Evolutionary conservation across 2,113 vertebrate species (phyloP).

Genomic region (Plectropomus leopardus): DNA sequence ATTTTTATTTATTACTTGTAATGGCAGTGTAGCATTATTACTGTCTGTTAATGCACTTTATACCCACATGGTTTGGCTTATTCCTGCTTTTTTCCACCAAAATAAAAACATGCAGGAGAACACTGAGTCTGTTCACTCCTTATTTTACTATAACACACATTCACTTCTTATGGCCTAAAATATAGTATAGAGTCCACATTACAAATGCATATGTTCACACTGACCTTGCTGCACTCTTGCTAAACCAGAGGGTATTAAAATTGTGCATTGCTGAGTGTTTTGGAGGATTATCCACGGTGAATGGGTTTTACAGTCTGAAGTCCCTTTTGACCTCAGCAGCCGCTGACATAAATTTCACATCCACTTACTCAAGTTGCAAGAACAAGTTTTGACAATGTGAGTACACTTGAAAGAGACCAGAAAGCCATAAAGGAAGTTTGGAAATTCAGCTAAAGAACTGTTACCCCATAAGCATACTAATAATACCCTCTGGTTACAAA

Average conservation of each 20-base stretch:
- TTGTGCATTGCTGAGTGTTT: slow-evolving; percentile 8
- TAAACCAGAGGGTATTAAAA: slow-evolving; percentile 43
- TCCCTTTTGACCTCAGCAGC: slow-evolving; percentile 22
- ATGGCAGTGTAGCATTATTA: slow-evolving; percentile 29
- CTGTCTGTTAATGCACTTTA: slow-evolving; percentile 78
- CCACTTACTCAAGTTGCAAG: neutral
- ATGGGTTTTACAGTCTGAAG: slow-evolving; percentile 43
- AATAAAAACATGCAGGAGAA: slow-evolving; percentile 67
- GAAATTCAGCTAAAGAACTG: neutral
- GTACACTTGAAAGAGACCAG: neutral
- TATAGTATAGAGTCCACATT: neutral
- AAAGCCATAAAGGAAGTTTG: slow-evolving; percentile 1
- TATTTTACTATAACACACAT: neutral
- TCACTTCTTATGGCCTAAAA: neutral
- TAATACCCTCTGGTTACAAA: neutral
- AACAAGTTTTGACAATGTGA: slow-evolving; percentile 3
- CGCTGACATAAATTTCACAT: slow-evolving; percentile 32
- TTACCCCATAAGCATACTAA: neutral
- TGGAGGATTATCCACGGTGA: slow-evolving; percentile 53
- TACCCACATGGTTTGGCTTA: slow-evolving; percentile 29
- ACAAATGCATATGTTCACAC: slow-evolving; percentile 30
- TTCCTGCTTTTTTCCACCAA: slow-evolving; percentile 54
- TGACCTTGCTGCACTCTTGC: slow-evolving; percentile 35
- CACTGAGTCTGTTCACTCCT: neutral
- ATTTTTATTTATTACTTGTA: slow-evolving; percentile 50